A percentile compares a stretch with the other conserved stretches of the same genome.
Evolutionary conservation across 2,888 invertebrate species (phyloP).

Genomic region (Fragum whitleyi): DNA sequence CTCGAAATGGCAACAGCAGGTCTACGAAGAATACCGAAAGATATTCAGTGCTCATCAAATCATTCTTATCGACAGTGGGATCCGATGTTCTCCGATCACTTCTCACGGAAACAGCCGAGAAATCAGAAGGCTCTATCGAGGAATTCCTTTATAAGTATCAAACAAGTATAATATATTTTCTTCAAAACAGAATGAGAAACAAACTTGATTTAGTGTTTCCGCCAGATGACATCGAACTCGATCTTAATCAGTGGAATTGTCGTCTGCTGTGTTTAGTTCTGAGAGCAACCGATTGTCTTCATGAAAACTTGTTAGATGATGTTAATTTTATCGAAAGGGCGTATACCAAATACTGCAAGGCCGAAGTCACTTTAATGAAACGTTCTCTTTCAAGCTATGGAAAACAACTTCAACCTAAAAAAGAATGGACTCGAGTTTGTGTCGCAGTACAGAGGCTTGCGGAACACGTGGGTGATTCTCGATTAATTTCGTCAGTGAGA

Average conservation of each 20-base stretch:
- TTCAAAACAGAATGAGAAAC: slow-evolving; percentile 1
- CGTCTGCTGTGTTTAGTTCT: slow-evolving; percentile 47
- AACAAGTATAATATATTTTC: slow-evolving; percentile 23
- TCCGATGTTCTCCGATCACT: slow-evolving; percentile 48
- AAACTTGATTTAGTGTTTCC: slow-evolving; percentile 40
- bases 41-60: slow-evolving; percentile 40
- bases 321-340: slow-evolving; percentile 32
- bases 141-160: slow-evolving; percentile 32
- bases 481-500: slow-evolving; percentile 41
- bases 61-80: slow-evolving; percentile 40
- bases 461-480: slow-evolving; percentile 34
- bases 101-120: slow-evolving; percentile 35
- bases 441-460: slow-evolving; percentile 46
- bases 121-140: slow-evolving; percentile 14
- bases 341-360: slow-evolving; percentile 22
- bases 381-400: not conserved
- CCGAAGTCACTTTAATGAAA: not conserved
- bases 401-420: slow-evolving; percentile 15
- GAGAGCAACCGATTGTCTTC: slow-evolving; percentile 33
- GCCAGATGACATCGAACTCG: slow-evolving; percentile 12
- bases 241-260: slow-evolving; percentile 40
- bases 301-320: slow-evolving; percentile 35
- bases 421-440: slow-evolving; percentile 48
- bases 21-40: slow-evolving; percentile 9
- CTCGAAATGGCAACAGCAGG: not conserved